A percentile compares a stretch with the other conserved stretches of the same genome.
Conservation (phyloP, 2,888 invertebrate species). For the Eudemis profundana region DNA sequence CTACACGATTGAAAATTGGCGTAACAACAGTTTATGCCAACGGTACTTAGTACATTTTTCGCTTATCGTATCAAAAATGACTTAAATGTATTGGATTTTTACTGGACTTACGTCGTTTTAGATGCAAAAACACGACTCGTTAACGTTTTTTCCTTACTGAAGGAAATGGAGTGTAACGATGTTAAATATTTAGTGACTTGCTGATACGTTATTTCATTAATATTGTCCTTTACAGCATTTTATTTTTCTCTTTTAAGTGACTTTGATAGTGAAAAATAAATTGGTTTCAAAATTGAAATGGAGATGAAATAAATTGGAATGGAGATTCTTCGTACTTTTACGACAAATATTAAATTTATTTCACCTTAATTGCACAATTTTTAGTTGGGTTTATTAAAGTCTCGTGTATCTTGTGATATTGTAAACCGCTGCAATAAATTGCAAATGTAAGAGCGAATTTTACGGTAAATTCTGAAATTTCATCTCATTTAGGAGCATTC, state of each 20-base stretch:
- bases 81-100: neutral
- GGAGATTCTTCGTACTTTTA: no score
- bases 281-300: no score
- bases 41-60: neutral
- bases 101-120: neutral
- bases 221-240: neutral
- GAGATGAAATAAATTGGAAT: no score
- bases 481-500: no score
- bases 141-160: neutral
- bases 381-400: no score
- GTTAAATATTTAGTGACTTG: slow-evolving; percentile 7
- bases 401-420: no score
- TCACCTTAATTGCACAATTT: no score
- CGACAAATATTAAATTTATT: no score
- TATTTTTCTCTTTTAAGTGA: neutral
- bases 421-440: no score
- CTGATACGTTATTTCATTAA: slow-evolving; percentile 18
- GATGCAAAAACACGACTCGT: neutral
- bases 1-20: neutral
- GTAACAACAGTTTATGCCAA: neutral
- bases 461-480: no score
- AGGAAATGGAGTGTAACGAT: slow-evolving; percentile 14
- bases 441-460: no score
- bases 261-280: neutral
- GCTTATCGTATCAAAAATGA: neutral